A percentile compares a stretch with the other conserved stretches of the same genome.
These are phyloP conservation scores for Drosophila lacertosa DNA, from an alignment of 1,140 invertebrate genomes.

Conservation along the genomic window DNA sequence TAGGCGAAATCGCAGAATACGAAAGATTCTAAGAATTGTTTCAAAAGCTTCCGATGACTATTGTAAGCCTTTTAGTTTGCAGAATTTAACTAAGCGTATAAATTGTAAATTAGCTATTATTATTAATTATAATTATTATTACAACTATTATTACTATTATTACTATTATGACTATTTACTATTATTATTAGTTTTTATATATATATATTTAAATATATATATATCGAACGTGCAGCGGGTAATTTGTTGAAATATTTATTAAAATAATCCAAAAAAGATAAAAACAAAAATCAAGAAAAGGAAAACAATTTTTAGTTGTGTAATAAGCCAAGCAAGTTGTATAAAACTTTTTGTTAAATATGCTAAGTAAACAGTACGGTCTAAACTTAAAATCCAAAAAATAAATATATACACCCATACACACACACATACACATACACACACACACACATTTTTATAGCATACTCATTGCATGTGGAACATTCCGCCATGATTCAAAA, in stretches of 20 bases:
- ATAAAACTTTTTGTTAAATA: slow-evolving; percentile 79
- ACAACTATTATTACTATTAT: slow-evolving; percentile 44
- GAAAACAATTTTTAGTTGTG: slow-evolving; percentile 50
- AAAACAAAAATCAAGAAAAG: too few species aligned
- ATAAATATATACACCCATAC: slow-evolving; percentile 36
- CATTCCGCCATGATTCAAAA: slow-evolving; percentile 64
- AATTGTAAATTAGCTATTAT: slow-evolving; percentile 48
- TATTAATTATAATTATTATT: slow-evolving; percentile 49
- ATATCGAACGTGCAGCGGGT: slow-evolving; percentile 53
- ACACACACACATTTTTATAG: slow-evolving; percentile 6
- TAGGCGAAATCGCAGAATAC: slow-evolving; percentile 19
- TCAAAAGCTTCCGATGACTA: slow-evolving; percentile 60
- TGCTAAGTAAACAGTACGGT: slow-evolving; percentile 55
- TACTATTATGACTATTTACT: slow-evolving; percentile 53
- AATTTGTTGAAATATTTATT: slow-evolving; percentile 79
- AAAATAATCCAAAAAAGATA: slow-evolving; percentile 55
- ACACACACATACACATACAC: slow-evolving; percentile 8
- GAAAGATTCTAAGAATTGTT: slow-evolving; percentile 75
- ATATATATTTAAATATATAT: too few species aligned
- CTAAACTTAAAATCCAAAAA: slow-evolving; percentile 59
- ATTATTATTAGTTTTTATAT: slow-evolving; percentile 46
- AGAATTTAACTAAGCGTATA: slow-evolving; percentile 62
- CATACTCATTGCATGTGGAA: slow-evolving; percentile 58
- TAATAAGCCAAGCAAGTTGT: slow-evolving; percentile 67
- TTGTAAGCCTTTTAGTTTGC: slow-evolving; percentile 70